phyloP scores from a whole-genome alignment of 2,888 invertebrate species.

The Drosophila prolongata region DNA sequence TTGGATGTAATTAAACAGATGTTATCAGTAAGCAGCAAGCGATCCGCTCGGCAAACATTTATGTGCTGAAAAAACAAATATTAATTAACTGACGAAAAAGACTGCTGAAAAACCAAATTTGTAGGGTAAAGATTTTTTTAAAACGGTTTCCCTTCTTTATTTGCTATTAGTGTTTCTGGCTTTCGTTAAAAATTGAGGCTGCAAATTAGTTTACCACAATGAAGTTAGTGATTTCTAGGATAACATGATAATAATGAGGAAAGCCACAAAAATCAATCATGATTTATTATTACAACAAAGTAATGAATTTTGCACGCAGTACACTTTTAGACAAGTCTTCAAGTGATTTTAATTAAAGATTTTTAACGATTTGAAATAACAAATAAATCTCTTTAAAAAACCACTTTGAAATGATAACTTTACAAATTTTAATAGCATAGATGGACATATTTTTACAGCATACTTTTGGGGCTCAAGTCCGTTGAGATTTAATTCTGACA shows the following conservation, averaged over 20 bases:
- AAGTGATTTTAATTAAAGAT: too few species aligned
- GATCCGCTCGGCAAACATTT: not conserved
- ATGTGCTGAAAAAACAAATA: conserved; percentile 1
- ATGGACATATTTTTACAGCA: too few species aligned
- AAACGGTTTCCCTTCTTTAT: not conserved
- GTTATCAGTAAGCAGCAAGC: conserved; percentile 20
- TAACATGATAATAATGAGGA: not conserved
- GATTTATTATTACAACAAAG: too few species aligned
- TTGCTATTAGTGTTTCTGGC: not conserved
- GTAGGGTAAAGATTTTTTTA: not conserved
- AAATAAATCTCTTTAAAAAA: too few species aligned
- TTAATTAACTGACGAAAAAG: not conserved
- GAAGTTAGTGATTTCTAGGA: not conserved
- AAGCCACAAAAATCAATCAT: too few species aligned
- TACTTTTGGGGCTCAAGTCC: too few species aligned
- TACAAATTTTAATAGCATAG: too few species aligned
- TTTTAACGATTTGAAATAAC: too few species aligned
- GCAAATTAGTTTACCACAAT: not conserved
- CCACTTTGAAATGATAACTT: too few species aligned
- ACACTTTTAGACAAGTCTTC: too few species aligned
- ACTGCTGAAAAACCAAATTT: not conserved
- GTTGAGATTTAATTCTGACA: too few species aligned
- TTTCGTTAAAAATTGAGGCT: not conserved
- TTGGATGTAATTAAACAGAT: conserved; percentile 15
- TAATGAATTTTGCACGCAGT: too few species aligned